Evolutionary conservation across 2,888 invertebrate genomes (phyloP).

Genomic region (Acrocyrtus sp.): DNA sequence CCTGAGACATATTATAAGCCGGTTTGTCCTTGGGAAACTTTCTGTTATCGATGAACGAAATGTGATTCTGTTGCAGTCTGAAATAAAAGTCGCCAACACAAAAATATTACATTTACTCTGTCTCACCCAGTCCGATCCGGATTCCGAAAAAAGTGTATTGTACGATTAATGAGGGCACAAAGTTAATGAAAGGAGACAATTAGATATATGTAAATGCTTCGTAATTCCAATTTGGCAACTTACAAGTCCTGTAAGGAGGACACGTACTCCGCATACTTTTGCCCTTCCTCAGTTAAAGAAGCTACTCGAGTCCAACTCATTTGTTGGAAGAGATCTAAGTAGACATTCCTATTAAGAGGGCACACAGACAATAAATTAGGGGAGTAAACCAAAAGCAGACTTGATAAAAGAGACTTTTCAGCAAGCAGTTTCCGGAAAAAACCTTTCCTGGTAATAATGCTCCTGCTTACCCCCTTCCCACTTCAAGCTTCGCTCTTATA

Average conservation of each 20-base stretch:
- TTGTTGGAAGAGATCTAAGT: conserved; percentile 72
- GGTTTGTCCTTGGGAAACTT: conserved; percentile 74
- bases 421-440: too few relatives aligned
- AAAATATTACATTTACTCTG: neutral
- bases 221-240: conserved; percentile 1
- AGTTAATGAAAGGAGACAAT: too few relatives aligned
- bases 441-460: too few relatives aligned
- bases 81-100: neutral
- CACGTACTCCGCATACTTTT: conserved; percentile 82
- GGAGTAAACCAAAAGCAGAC: neutral
- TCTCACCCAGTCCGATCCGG: too few relatives aligned
- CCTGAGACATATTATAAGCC: conserved; percentile 71
- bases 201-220: neutral
- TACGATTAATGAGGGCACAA: too few relatives aligned
- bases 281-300: conserved; percentile 78
- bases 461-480: too few relatives aligned
- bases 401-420: too few relatives aligned
- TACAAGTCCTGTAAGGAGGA: conserved; percentile 74
- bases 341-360: conserved; percentile 70
- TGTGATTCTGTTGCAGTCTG: conserved; percentile 71
- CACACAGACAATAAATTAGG: neutral
- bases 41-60: conserved; percentile 75
- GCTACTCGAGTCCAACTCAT: conserved; percentile 79
- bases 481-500: too few relatives aligned
- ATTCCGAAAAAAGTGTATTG: too few relatives aligned